Conservation (phyloP, 2,797 vertebrate species). For the Anguilla obscura region DNA sequence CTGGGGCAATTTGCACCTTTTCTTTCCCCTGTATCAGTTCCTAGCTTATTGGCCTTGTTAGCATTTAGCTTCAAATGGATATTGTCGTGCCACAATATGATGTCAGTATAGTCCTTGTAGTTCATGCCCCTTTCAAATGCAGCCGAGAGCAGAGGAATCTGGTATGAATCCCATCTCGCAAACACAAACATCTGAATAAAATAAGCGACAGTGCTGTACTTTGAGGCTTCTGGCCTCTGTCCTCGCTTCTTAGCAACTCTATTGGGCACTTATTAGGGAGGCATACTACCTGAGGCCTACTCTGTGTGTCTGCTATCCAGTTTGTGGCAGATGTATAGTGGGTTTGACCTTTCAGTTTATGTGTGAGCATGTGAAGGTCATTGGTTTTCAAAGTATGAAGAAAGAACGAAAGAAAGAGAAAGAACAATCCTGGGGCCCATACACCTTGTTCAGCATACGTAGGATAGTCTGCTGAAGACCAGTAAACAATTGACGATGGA, state of each 20-base stretch:
- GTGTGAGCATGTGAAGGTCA: not conserved
- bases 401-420: not conserved
- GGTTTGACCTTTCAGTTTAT: not conserved
- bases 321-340: not conserved
- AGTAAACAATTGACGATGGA: not conserved
- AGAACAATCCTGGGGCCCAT: not conserved
- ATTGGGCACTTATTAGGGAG: not conserved
- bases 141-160: not conserved
- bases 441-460: not conserved
- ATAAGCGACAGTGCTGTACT: not conserved
- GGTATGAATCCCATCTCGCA: not conserved
- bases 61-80: slow-evolving; percentile 10
- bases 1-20: not conserved
- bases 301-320: not conserved
- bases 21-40: not conserved
- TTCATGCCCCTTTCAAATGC: not conserved
- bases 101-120: not conserved
- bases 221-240: not conserved
- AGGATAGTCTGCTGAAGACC: not conserved
- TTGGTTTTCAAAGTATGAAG: not conserved
- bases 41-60: slow-evolving; percentile 7
- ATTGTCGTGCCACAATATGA: not conserved
- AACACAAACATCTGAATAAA: not conserved
- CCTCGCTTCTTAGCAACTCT: not conserved
- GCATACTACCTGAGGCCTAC: not conserved